Evolutionary conservation across 2,113 vertebrate genomes (phyloP).

Genomic region (Ammodytes dubius): DNA sequence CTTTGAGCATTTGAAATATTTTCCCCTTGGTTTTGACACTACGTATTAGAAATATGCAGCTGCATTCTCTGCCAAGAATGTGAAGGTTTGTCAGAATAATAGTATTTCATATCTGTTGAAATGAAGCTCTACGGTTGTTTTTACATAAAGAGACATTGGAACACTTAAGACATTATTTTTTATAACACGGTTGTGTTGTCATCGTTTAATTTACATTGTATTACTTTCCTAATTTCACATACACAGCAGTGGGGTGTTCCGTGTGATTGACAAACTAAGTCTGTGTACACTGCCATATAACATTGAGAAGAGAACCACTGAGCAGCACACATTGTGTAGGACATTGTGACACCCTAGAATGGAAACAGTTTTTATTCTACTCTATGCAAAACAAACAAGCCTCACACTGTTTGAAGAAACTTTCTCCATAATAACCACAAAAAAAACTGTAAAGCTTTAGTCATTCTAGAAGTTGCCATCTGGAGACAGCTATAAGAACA

Average conservation of each 20-base stretch:
- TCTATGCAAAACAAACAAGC: slow-evolving; percentile 28
- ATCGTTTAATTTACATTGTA: slow-evolving; percentile 35
- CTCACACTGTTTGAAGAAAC: slow-evolving; percentile 16
- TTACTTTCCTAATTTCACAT: slow-evolving; percentile 39
- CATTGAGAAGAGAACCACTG: background rate
- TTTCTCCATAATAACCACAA: slow-evolving; percentile 15
- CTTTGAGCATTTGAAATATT: slow-evolving; percentile 19
- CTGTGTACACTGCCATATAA: slow-evolving; percentile 10
- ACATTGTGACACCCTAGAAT: slow-evolving; percentile 19
- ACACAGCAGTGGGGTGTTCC: slow-evolving; percentile 36
- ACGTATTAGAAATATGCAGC: slow-evolving; percentile 1
- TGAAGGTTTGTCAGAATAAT: slow-evolving; percentile 1
- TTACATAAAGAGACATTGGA: slow-evolving; percentile 13
- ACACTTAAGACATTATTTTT: background rate
- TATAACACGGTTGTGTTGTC: slow-evolving; percentile 2
- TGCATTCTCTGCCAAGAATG: slow-evolving; percentile 1
- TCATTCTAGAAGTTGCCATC: slow-evolving; percentile 43
- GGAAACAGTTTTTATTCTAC: slow-evolving; percentile 41
- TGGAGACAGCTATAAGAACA: slow-evolving; percentile 28
- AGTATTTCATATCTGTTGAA: slow-evolving; percentile 1
- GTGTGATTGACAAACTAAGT: slow-evolving; percentile 5
- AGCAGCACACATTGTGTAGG: slow-evolving; percentile 27
- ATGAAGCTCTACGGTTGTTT: slow-evolving; percentile 5
- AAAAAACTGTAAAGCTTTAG: slow-evolving; percentile 7
- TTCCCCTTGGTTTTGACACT: slow-evolving; percentile 5